phyloP scores from a whole-genome alignment of 1,140 invertebrate species.

The Ostrea edulis region DNA sequence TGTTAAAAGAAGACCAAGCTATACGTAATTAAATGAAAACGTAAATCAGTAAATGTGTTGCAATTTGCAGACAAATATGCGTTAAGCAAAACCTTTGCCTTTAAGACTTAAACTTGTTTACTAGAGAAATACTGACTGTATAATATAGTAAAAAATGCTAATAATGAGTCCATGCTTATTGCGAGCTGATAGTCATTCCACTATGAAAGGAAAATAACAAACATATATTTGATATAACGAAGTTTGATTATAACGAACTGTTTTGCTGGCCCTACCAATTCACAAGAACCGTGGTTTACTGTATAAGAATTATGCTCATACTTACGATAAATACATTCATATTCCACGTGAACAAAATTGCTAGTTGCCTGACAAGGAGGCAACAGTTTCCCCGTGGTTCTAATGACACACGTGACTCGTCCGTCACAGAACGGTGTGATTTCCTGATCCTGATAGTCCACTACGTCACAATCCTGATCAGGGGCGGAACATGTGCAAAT shows the following conservation, averaged over 20 bases:
- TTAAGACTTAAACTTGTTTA: no score
- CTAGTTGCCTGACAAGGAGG: conserved; percentile 35
- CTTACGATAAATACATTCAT: conserved; percentile 51
- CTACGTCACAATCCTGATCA: conserved; percentile 43
- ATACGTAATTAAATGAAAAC: not conserved
- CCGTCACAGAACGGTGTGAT: conserved; percentile 47
- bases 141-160: no score
- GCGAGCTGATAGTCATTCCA: no score
- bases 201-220: no score
- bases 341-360: conserved; percentile 53
- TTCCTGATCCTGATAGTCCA: conserved; percentile 22
- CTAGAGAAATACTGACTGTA: no score
- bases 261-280: no score
- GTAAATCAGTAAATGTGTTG: not conserved
- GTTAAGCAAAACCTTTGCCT: no score
- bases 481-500: conserved; percentile 26
- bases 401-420: conserved; percentile 4
- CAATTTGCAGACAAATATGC: not conserved
- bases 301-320: not conserved
- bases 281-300: not conserved
- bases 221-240: no score
- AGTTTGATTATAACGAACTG: no score
- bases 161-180: no score
- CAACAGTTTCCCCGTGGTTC: not conserved
- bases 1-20: conserved; percentile 45